Evolutionary conservation across 1,140 invertebrate species (phyloP).

Genomic region (Lanistes nyassanus): DNA sequence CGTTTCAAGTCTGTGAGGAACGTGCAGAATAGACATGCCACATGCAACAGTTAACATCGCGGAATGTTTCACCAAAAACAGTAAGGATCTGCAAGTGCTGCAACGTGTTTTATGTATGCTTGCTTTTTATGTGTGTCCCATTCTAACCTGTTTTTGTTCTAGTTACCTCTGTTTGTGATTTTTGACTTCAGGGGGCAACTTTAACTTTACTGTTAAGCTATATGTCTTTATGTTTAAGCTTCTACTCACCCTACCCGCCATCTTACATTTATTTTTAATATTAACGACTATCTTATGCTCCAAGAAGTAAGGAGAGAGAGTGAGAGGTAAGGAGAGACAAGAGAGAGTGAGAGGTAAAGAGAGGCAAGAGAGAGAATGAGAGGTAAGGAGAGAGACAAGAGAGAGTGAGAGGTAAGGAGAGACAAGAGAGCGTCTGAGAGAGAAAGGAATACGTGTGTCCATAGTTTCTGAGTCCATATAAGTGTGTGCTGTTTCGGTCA

Average conservation of each 20-base stretch:
- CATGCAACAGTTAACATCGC: not conserved
- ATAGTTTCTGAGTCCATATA: too few relatives aligned
- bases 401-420: not conserved
- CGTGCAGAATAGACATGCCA: not conserved
- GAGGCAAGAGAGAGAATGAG: conserved; percentile 1
- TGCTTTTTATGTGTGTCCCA: too few relatives aligned
- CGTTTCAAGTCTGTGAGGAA: not conserved
- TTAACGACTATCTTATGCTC: not conserved
- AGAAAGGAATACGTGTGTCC: not conserved
- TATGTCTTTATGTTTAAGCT: not conserved
- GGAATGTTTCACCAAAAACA: too few relatives aligned
- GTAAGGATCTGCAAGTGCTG: too few relatives aligned
- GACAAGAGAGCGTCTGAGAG: not conserved
- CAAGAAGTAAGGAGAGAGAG: not conserved
- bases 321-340: not conserved
- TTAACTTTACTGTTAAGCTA: not conserved
- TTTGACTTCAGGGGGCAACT: not conserved
- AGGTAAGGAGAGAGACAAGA: not conserved
- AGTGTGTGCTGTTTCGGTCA: not conserved
- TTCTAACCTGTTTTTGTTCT: not conserved
- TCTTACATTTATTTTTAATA: not conserved
- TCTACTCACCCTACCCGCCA: not conserved
- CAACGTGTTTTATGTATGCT: too few relatives aligned
- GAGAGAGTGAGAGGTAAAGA: not conserved
- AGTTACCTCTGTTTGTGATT: not conserved